Evolutionary conservation across 2,113 vertebrate species (phyloP).

Genomic region (Hippocampus barbouri): DNA sequence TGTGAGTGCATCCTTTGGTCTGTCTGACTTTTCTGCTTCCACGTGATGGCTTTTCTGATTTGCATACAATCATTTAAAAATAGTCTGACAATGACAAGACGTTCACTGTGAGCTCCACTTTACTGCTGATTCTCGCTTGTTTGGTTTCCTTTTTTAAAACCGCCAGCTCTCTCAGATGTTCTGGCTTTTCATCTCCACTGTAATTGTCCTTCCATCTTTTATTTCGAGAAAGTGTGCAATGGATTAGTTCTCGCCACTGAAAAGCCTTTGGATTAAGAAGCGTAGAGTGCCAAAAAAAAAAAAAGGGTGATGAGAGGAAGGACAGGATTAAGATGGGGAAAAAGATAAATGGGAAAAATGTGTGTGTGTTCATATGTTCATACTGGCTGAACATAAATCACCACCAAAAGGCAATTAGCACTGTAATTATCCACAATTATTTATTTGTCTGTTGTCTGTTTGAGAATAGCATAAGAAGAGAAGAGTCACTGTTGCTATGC

Average conservation of each 20-base stretch:
- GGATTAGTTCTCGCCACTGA: conserved; percentile 41
- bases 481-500: conserved; percentile 44
- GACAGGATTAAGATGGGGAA: background rate
- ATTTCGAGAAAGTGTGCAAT: conserved; percentile 50
- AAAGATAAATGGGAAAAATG: background rate
- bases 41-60: conserved; percentile 25
- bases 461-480: conserved; percentile 13
- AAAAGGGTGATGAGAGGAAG: conserved; percentile 2
- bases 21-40: conserved; percentile 20
- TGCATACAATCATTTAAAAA: conserved; percentile 49
- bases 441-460: conserved; percentile 10
- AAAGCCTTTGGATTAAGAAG: conserved; percentile 48
- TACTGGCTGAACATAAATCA: conserved; percentile 7
- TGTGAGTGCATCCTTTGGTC: conserved; percentile 17
- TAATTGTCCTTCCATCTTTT: conserved; percentile 36
- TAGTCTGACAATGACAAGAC: conserved; percentile 18
- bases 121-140: conserved; percentile 22
- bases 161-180: conserved; percentile 35
- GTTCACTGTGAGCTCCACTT: conserved; percentile 24
- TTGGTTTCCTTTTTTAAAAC: conserved; percentile 16
- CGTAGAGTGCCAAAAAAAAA: conserved; percentile 13
- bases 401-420: conserved; percentile 10
- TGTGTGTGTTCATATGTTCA: background rate
- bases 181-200: conserved; percentile 55
- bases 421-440: conserved; percentile 10